Conservation (phyloP, 2,888 invertebrate species). For the Agelastica alni region DNA sequence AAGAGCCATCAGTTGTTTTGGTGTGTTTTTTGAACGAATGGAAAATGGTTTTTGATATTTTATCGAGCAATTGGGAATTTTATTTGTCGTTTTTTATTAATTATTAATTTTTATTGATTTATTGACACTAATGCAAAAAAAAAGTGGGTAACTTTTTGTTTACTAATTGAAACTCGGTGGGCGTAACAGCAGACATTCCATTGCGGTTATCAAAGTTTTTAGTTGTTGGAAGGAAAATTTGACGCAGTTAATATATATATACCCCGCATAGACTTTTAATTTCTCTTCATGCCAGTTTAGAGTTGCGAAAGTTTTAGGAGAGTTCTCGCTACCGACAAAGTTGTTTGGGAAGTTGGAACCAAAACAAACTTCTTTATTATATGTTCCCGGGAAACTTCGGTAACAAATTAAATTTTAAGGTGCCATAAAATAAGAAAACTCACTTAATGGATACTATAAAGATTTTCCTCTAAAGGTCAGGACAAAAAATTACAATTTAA, state of each 20-base stretch:
- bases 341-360: slow-evolving; percentile 6
- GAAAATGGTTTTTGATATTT: no score
- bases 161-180: background rate
- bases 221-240: slow-evolving; percentile 1
- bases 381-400: slow-evolving; percentile 3
- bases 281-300: slow-evolving; percentile 10
- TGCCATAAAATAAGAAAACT: slow-evolving; percentile 4
- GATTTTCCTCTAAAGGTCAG: background rate
- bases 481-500: no score
- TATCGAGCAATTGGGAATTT: no score
- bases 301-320: background rate
- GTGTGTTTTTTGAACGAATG: no score
- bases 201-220: slow-evolving; percentile 2
- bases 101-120: no score
- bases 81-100: no score
- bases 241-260: slow-evolving; percentile 4
- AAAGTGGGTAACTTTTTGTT: no score
- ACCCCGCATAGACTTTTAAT: slow-evolving; percentile 4
- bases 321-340: slow-evolving; percentile 6
- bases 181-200: background rate
- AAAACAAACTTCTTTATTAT: slow-evolving; percentile 18
- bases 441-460: background rate
- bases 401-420: slow-evolving; percentile 13
- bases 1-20: no score
- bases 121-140: no score